These are phyloP conservation scores for Globodera ellingtonae DNA, from an alignment of 1,140 invertebrate genomes.

Conservation along the genomic window DNA sequence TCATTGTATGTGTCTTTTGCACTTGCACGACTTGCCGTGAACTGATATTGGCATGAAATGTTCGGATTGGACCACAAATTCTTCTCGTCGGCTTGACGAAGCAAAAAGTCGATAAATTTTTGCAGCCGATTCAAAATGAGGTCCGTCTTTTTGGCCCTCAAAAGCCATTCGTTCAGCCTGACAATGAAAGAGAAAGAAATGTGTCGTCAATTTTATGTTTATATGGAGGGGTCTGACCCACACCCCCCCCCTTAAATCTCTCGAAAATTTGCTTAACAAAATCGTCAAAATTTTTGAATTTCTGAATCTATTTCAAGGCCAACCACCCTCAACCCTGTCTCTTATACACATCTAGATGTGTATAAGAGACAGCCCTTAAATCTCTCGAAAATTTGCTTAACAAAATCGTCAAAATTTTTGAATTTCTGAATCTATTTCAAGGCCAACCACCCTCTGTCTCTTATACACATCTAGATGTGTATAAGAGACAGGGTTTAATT, in stretches of 20 bases:
- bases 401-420: background rate
- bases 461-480: too few species aligned
- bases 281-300: background rate
- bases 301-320: too few species aligned
- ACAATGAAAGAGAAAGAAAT: slow-evolving; percentile 7
- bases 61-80: slow-evolving; percentile 36
- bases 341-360: too few species aligned
- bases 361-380: too few species aligned
- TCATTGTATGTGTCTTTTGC: slow-evolving; percentile 1
- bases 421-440: too few species aligned
- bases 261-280: background rate
- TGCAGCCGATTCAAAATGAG: slow-evolving; percentile 42
- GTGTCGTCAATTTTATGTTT: background rate
- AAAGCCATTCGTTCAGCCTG: slow-evolving; percentile 46
- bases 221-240: background rate
- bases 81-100: slow-evolving; percentile 31
- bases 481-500: too few species aligned
- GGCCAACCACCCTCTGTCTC: too few species aligned
- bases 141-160: slow-evolving; percentile 30
- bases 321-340: too few species aligned
- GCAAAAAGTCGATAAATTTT: slow-evolving; percentile 43
- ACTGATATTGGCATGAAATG: slow-evolving; percentile 7
- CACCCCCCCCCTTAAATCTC: background rate
- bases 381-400: background rate
- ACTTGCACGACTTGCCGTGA: slow-evolving; percentile 22